These are phyloP conservation scores for Pyrgilauda ruficollis DNA, from an alignment of 2,113 vertebrate species.

Conservation along the genomic window DNA sequence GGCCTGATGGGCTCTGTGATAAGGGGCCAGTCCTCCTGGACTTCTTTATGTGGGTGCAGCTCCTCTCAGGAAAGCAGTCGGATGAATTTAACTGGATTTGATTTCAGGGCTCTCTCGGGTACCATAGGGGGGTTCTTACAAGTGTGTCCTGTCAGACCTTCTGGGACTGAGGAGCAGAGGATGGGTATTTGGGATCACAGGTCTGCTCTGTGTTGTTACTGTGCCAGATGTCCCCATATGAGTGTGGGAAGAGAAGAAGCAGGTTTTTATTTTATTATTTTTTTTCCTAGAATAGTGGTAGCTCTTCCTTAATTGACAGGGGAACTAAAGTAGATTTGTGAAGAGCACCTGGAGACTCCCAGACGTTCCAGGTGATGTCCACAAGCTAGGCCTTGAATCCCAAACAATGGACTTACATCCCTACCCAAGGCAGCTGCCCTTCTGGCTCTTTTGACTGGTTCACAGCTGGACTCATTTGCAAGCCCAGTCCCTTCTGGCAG, in stretches of 20 bases:
- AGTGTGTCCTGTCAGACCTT: neutral
- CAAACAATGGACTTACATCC: neutral
- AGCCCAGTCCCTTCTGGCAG: neutral
- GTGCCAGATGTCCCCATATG: neutral
- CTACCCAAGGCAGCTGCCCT: neutral
- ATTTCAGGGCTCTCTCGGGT: neutral
- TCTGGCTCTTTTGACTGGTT: neutral
- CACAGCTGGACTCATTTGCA: neutral
- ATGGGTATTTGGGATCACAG: neutral
- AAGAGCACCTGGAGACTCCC: neutral
- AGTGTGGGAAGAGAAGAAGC: neutral
- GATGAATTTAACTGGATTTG: neutral
- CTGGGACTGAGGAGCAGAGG: neutral
- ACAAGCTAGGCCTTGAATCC: neutral
- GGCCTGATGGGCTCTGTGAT: neutral
- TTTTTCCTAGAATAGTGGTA: neutral
- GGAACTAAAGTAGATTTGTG: neutral
- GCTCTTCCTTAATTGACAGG: neutral
- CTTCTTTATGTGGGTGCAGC: neutral
- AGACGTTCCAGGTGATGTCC: neutral
- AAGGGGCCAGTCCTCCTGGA: neutral
- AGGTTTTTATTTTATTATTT: neutral
- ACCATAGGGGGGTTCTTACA: neutral
- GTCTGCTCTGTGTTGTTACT: neutral
- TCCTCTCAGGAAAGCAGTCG: fast-evolving